Evolutionary conservation across 2,113 vertebrate species (phyloP), one percentile per base, ranked within the genome.

Genomic region (Fulica atra): DNA sequence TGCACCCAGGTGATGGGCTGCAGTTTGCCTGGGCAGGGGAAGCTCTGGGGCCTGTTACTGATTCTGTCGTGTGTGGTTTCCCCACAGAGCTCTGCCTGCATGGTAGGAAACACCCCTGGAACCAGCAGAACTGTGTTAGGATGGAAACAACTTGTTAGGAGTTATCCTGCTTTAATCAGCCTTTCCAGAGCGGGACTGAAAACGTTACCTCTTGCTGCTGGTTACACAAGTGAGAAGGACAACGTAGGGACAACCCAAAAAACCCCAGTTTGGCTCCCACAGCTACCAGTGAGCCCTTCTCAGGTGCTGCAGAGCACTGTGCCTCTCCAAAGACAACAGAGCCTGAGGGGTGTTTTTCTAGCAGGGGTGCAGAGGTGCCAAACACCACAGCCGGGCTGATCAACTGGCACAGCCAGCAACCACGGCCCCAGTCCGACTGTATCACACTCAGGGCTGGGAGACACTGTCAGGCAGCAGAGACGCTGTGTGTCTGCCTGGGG

Each of bases 111-210:
- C 4, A 1, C 68, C 7, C n/a, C 79, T 93, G 93, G 71, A 71
- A 46, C 2, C 2, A 4, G 79, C 68, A 93, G 76, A 79, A 56
- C 13, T 35, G 72, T 14, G 3, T 11, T 4, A 70, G 64, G 26
- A 83, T 74, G 94, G 92, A 71, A 94, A 92, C 29, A 57, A 23
- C 42, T 36, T 2, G 66, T 14, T 71, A 4, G 10, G 79, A 70
- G 76, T 72, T 84, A 21, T 88, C 88, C 74, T 31, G 2, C 56
- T 64, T 8, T 18, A 35, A 59, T 84, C 93, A 87, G 26, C 7
- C 90, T 78, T 97, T 70, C 81, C 95, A 71, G 42, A 36, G 85
- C 69, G 26, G 5, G 68, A 18, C 76, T 40, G 80, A 64, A 64
- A 90, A 69, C 44, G 46, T 10, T 59, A 70, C 79, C 77, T 78